These are phyloP conservation scores for Aurelia sp. DNA, from an alignment of 30 jellyfish, hydroid and myxozoan genomes.

Conservation along the genomic window DNA sequence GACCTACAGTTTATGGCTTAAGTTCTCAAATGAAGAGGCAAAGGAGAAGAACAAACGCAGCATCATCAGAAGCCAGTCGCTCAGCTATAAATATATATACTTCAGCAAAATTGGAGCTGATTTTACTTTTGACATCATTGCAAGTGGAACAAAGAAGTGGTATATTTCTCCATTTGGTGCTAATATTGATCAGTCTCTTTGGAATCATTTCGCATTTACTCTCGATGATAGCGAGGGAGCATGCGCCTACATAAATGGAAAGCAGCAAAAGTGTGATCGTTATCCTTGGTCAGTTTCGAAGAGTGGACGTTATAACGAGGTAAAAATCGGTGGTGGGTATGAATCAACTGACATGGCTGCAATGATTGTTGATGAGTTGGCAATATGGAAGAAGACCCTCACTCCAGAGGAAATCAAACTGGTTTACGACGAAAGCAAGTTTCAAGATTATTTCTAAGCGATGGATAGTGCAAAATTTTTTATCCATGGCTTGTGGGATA, in stretches of 20 bases:
- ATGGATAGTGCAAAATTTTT: too few relatives aligned
- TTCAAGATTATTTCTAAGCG: too few relatives aligned
- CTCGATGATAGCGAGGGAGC: constrained; percentile 14
- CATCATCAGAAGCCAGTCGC: not conserved
- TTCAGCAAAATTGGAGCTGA: not conserved
- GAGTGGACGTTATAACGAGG: too few relatives aligned
- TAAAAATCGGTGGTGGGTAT: too few relatives aligned
- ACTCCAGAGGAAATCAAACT: not conserved
- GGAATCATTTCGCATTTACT: constrained; percentile 42
- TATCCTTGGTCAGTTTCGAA: not conserved
- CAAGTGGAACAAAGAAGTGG: constrained; percentile 4
- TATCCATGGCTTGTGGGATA: too few relatives aligned
- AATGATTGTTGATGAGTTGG: constrained; percentile 10
- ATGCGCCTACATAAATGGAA: constrained; percentile 47
- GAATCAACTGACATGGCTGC: not conserved
- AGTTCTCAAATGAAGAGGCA: not conserved
- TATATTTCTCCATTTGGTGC: not conserved
- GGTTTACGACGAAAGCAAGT: not conserved
- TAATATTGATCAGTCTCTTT: not conserved
- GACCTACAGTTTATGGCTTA: constrained; percentile 44
- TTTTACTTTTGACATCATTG: not conserved
- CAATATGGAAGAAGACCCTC: constrained; percentile 10
- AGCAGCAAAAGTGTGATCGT: constrained; percentile 14
- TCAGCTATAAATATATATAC: not conserved
- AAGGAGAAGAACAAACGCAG: not conserved